A percentile compares a stretch with the other conserved stretches of the same genome.
phyloP scores from a whole-genome alignment of 2,113 vertebrate species.

The Agelaius tricolor region DNA sequence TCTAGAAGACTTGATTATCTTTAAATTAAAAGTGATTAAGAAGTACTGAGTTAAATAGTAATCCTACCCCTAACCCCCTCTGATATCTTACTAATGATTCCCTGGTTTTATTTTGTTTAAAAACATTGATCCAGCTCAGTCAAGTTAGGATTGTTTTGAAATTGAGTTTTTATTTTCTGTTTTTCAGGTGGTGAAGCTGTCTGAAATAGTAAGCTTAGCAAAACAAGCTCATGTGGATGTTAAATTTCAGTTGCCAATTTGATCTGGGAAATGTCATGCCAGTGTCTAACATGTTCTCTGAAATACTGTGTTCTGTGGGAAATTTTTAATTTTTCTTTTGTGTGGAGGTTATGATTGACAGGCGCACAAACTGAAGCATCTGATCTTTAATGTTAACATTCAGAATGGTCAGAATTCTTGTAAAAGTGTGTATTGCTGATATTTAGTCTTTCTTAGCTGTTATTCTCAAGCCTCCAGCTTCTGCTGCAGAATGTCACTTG shows the following conservation, averaged over 20 bases:
- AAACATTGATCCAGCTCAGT: neutral
- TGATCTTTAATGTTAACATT: conserved; percentile 61
- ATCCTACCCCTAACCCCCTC: accelerated
- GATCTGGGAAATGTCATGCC: conserved; percentile 48
- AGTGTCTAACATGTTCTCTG: conserved; percentile 45
- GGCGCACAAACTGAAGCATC: conserved; percentile 49
- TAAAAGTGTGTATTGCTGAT: conserved; percentile 44
- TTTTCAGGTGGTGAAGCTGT: conserved; percentile 94
- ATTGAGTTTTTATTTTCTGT: conserved; percentile 16
- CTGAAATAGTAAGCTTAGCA: conserved; percentile 93
- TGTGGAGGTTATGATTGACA: conserved; percentile 59
- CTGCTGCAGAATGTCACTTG: conserved; percentile 61
- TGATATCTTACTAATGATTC: neutral
- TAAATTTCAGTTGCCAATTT: conserved; percentile 97
- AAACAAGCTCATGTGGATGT: conserved; percentile 97
- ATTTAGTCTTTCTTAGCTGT: conserved; percentile 37
- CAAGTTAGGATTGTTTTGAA: neutral
- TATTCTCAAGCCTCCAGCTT: conserved; percentile 57
- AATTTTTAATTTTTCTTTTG: conserved; percentile 10
- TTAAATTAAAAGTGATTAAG: neutral
- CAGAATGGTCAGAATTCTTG: conserved; percentile 47
- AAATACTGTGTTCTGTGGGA: conserved; percentile 74
- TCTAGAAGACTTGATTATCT: neutral
- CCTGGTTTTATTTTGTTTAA: neutral
- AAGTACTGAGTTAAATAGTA: neutral